Evolutionary conservation across 2,113 vertebrate genomes (phyloP).

Genomic region (Uropsilus gracilis): DNA sequence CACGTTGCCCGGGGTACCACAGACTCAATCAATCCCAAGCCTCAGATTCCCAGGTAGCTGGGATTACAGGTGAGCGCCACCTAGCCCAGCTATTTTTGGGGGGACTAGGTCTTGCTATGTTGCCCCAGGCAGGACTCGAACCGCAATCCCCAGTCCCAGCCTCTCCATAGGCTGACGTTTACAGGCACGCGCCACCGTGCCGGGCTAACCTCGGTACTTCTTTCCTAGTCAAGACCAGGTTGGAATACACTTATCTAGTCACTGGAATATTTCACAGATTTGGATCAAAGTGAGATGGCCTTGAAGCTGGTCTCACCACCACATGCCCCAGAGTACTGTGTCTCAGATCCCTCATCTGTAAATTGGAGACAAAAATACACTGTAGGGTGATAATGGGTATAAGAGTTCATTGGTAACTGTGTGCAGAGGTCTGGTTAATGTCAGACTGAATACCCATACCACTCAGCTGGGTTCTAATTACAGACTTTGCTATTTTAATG

Average conservation of each 20-base stretch:
- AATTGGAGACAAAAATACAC: background rate
- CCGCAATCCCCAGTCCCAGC: no score
- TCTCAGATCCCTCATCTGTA: background rate
- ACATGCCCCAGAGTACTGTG: background rate
- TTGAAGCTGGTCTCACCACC: background rate
- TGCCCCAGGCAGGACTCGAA: no score
- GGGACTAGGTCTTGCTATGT: no score
- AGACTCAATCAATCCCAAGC: no score
- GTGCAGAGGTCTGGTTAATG: background rate
- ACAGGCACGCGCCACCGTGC: no score
- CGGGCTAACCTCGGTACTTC: background rate
- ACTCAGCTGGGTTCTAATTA: background rate
- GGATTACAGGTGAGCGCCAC: no score
- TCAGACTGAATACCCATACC: background rate
- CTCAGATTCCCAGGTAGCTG: no score
- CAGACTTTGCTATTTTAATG: background rate
- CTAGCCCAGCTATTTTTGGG: no score
- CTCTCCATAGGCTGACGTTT: no score
- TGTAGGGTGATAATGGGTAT: no score
- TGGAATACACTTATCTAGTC: background rate
- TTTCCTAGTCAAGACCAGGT: no score
- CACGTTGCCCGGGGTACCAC: no score
- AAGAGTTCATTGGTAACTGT: background rate
- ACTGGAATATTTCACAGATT: background rate
- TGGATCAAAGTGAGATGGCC: background rate